Percentiles rank a stretch among this genome's conserved stretches.
phyloP scores from a whole-genome alignment of 2,888 invertebrate species.

The Yponomeuta evonymella region DNA sequence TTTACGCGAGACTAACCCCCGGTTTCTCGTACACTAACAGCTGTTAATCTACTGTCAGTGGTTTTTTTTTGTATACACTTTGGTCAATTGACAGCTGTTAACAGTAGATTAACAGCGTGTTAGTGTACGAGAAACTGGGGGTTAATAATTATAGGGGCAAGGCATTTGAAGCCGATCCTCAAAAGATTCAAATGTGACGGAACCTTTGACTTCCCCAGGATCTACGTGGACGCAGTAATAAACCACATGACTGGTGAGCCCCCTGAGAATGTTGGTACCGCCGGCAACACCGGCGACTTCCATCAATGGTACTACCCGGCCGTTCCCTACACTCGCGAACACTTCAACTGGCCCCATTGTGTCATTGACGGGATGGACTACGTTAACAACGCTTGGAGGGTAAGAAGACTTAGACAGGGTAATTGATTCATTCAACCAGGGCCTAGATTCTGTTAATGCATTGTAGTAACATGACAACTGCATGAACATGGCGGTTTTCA shows the following conservation, averaged over 20 bases:
- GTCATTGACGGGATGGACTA: constrained; percentile 81
- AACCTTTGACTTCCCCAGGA: constrained; percentile 58
- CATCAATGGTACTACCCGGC: constrained; percentile 72
- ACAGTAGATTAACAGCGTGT: too few species aligned
- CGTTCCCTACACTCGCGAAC: constrained; percentile 78
- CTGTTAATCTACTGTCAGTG: too few species aligned
- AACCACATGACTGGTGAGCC: constrained; percentile 88
- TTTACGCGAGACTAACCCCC: too few species aligned
- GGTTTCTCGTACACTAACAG: too few species aligned
- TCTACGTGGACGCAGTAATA: constrained; percentile 88
- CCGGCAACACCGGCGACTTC: constrained; percentile 76
- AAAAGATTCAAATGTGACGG: neutral
- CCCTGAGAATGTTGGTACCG: constrained; percentile 75
- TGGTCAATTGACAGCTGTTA: too few species aligned
- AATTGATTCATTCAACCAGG: neutral
- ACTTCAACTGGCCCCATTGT: constrained; percentile 82
- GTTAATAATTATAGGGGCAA: too few species aligned
- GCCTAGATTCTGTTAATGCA: too few species aligned
- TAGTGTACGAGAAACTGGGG: too few species aligned
- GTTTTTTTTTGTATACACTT: too few species aligned
- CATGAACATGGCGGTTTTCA: too few species aligned
- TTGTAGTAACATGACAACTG: too few species aligned
- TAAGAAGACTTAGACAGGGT: constrained; percentile 32
- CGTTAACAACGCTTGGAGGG: constrained; percentile 73
- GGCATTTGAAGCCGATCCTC: too few species aligned